Evolutionary conservation across 1,140 invertebrate species (phyloP).

Genomic region (Microplitis demolitor): DNA sequence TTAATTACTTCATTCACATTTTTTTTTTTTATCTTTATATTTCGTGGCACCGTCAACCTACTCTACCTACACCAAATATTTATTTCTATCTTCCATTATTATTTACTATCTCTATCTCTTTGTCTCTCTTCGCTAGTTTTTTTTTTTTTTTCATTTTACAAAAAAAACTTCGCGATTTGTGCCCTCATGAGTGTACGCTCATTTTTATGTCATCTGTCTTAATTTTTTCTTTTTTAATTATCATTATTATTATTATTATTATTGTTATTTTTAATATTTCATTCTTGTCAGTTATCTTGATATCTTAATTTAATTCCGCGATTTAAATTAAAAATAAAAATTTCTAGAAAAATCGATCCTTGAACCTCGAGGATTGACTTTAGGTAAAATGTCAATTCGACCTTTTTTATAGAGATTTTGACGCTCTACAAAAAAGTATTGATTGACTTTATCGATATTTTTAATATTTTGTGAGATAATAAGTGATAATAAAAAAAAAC

Average conservation of each 20-base stretch:
- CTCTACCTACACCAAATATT: slow-evolving; percentile 33
- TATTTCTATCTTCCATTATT: slow-evolving; percentile 1
- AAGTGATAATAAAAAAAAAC: no score
- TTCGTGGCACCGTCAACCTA: slow-evolving; percentile 42
- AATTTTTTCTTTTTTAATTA: slow-evolving; percentile 3
- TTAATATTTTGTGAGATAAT: no score
- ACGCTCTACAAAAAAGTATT: no score
- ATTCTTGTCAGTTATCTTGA: not conserved
- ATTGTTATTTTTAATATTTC: not conserved
- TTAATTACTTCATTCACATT: not conserved
- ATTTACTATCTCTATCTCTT: slow-evolving; percentile 11
- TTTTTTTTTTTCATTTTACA: not conserved
- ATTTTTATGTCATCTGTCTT: not conserved
- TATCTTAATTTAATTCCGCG: not conserved
- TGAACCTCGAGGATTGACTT: no score
- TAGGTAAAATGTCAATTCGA: no score
- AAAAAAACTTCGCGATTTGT: slow-evolving; percentile 38
- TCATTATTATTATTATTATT: no score
- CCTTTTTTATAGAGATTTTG: no score
- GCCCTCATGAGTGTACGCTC: slow-evolving; percentile 31
- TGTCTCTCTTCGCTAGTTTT: slow-evolving; percentile 18
- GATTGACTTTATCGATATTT: no score
- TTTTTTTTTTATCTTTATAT: slow-evolving; percentile 15
- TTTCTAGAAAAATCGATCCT: no score
- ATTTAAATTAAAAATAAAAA: not conserved